A percentile compares a stretch with the other conserved stretches of the same genome.
phyloP scores from a whole-genome alignment of 2,797 vertebrate genomes.

The Lates japonicus region DNA sequence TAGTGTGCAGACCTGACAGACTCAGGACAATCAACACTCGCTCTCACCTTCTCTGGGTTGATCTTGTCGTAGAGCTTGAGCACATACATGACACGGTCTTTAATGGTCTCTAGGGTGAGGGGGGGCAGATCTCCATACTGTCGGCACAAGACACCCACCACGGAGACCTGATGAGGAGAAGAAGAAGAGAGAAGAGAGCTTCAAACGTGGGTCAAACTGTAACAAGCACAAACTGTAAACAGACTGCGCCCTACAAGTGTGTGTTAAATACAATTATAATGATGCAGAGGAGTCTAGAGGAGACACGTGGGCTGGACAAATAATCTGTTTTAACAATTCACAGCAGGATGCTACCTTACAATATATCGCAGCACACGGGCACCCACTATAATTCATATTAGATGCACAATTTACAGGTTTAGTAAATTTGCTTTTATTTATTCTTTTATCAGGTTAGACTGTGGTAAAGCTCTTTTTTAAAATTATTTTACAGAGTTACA shows the following conservation, averaged over 20 bases:
- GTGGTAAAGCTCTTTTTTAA: neutral
- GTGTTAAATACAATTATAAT: neutral
- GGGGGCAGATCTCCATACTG: constrained; percentile 89
- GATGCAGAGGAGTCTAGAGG: neutral
- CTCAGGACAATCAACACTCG: neutral
- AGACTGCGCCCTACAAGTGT: neutral
- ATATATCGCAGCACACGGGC: neutral
- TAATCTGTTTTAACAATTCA: too few relatives aligned
- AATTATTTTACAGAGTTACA: neutral
- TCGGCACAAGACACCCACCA: constrained; percentile 76
- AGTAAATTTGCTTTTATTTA: too few relatives aligned
- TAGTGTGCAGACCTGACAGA: neutral
- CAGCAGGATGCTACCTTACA: neutral
- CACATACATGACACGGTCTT: constrained; percentile 91
- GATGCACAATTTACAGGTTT: neutral
- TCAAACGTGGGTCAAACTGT: neutral
- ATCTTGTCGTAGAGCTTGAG: constrained; percentile 96
- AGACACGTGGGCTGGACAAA: neutral
- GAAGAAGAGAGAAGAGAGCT: neutral
- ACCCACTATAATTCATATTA: neutral
- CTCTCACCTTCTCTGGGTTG: constrained; percentile 90
- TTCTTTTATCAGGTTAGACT: neutral
- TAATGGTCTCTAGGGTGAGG: constrained; percentile 88
- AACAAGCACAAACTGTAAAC: neutral
- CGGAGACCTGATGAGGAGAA: constrained; percentile 73